Percentiles rank a stretch among this genome's conserved stretches.
Evolutionary conservation across 2,888 invertebrate genomes (phyloP).

Genomic region (Athripsodes cinereus): DNA sequence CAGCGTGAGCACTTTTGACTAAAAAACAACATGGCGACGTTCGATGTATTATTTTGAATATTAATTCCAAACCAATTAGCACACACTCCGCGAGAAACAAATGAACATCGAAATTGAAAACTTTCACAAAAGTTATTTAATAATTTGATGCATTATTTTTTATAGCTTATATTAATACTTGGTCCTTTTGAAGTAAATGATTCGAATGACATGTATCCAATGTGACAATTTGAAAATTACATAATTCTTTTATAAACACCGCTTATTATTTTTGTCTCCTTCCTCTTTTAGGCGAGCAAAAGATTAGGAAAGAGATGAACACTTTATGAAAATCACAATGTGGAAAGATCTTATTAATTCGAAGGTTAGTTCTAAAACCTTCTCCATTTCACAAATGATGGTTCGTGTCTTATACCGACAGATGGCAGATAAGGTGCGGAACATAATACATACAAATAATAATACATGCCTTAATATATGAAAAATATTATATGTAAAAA

Average conservation of each 20-base stretch:
- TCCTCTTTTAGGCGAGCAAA: neutral
- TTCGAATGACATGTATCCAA: neutral
- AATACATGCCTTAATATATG: no score
- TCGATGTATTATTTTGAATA: neutral
- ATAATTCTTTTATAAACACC: neutral
- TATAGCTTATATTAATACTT: neutral
- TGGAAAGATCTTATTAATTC: neutral
- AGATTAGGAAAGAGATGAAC: neutral
- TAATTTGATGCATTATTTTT: neutral
- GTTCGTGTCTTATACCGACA: neutral
- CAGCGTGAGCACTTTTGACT: neutral
- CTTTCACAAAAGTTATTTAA: neutral
- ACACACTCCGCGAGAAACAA: no score
- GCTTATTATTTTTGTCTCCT: neutral
- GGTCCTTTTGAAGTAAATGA: neutral
- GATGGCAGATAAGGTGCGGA: neutral
- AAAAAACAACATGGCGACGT: neutral
- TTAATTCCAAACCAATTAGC: neutral
- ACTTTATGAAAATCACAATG: neutral
- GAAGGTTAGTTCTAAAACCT: neutral
- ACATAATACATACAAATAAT: no score
- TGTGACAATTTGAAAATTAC: slow-evolving; percentile 1
- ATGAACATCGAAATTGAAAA: no score
- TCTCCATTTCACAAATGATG: slow-evolving; percentile 2
- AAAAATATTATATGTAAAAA: no score